Evolutionary conservation across 2,888 invertebrate species (phyloP).

Genomic region (Heterodera filipjevi): DNA sequence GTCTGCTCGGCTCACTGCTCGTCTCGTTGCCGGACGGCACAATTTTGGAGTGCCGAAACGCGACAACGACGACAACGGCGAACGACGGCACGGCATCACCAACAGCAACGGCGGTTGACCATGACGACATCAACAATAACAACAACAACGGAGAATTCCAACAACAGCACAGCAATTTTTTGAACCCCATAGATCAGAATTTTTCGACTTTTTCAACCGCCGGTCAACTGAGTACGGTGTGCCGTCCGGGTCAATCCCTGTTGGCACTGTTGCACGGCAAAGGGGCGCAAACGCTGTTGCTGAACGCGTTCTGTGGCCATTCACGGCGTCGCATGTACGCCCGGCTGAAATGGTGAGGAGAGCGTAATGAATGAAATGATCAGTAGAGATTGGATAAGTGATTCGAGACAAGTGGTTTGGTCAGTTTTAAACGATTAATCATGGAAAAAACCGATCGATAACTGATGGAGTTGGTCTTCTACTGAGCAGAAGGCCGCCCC

Average conservation of each 20-base stretch:
- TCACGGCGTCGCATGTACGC: constrained; percentile 50
- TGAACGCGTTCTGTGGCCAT: constrained; percentile 49
- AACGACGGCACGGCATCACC: constrained; percentile 15
- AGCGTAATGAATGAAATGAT: no score
- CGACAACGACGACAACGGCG: not conserved
- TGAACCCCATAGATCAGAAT: constrained; percentile 17
- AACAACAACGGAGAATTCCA: not conserved
- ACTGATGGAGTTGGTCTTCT: no score
- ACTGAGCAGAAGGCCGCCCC: no score
- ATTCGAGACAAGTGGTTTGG: no score
- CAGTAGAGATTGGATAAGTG: no score
- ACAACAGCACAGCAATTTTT: constrained; percentile 2
- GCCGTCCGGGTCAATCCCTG: constrained; percentile 25
- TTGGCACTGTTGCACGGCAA: constrained; percentile 45
- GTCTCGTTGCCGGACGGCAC: constrained; percentile 40
- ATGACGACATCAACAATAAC: no score
- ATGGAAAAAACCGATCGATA: no score
- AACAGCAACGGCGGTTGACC: not conserved
- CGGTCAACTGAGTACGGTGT: not conserved
- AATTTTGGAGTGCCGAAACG: constrained; percentile 29
- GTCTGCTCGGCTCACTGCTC: constrained; percentile 34
- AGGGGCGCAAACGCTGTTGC: constrained; percentile 46
- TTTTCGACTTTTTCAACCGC: constrained; percentile 16
- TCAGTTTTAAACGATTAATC: no score
- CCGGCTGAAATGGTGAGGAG: constrained; percentile 45